These are phyloP conservation scores for Jacana jacana DNA, from an alignment of 2,113 vertebrate species.

Conservation along the genomic window DNA sequence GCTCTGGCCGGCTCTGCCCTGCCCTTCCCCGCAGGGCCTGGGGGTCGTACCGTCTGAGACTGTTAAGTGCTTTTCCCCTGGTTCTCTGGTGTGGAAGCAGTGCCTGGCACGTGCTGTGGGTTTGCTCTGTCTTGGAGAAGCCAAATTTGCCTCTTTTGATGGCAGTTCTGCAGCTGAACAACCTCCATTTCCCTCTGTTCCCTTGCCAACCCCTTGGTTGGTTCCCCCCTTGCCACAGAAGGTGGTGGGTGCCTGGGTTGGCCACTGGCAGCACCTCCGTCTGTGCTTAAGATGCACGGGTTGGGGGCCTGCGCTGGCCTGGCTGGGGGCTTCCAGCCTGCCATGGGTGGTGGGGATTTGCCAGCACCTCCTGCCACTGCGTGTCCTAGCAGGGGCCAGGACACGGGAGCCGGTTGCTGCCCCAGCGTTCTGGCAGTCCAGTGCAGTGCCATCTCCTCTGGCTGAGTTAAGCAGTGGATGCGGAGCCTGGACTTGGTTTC, in stretches of 20 bases:
- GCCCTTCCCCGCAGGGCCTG: background rate
- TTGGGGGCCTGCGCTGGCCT: background rate
- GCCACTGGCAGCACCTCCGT: background rate
- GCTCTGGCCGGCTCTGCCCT: no score
- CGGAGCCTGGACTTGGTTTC: background rate
- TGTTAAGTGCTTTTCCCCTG: fast-evolving
- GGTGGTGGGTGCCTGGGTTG: fast-evolving
- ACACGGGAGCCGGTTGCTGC: fast-evolving
- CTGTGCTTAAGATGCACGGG: fast-evolving
- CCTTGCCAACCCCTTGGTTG: fast-evolving
- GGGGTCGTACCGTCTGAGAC: fast-evolving
- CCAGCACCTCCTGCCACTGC: fast-evolving
- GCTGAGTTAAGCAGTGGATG: fast-evolving
- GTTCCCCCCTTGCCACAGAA: fast-evolving
- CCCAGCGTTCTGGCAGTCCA: fast-evolving
- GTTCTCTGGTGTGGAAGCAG: fast-evolving
- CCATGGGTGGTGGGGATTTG: fast-evolving
- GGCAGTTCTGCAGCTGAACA: background rate
- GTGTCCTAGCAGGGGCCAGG: fast-evolving
- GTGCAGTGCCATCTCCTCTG: fast-evolving
- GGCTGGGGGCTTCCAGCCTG: fast-evolving
- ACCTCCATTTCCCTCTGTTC: background rate
- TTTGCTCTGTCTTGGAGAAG: background rate
- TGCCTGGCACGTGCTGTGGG: no score
- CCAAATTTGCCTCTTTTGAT: fast-evolving